Conservation (phyloP, 1,140 invertebrate genomes). For the Cyclargus thomasi region DNA sequence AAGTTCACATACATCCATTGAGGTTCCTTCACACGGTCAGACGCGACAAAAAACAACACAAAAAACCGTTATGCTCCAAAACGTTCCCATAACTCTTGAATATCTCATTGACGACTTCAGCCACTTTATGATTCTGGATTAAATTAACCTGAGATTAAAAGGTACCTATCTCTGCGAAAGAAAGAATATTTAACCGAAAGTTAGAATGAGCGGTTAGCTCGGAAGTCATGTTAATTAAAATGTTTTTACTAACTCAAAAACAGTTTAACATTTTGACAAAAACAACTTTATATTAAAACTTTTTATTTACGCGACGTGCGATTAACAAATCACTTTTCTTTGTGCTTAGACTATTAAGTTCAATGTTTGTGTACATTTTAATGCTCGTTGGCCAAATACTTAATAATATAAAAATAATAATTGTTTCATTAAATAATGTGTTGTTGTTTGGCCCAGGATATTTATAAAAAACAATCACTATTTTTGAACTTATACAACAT, state of each 20-base stretch:
- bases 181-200: too few relatives aligned
- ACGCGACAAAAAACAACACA: conserved; percentile 71
- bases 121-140: background rate
- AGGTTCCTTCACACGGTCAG: conserved; percentile 69
- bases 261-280: too few relatives aligned
- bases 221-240: conserved; percentile 14
- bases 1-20: conserved; percentile 63
- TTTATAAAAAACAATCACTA: too few relatives aligned
- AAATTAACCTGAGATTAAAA: background rate
- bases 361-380: background rate
- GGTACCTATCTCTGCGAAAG: too few relatives aligned
- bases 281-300: background rate
- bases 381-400: background rate
- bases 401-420: background rate
- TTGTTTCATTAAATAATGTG: background rate
- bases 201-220: background rate
- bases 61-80: conserved; percentile 71
- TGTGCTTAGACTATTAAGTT: background rate
- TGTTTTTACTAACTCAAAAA: background rate
- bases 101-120: conserved; percentile 63
- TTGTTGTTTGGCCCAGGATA: background rate
- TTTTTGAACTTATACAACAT: too few relatives aligned
- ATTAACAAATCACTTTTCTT: background rate
- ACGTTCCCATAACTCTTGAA: conserved; percentile 68
- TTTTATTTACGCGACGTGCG: background rate